Evolutionary conservation across 2,888 invertebrate genomes (phyloP).

Genomic region (Stenolophus ochropezus): DNA sequence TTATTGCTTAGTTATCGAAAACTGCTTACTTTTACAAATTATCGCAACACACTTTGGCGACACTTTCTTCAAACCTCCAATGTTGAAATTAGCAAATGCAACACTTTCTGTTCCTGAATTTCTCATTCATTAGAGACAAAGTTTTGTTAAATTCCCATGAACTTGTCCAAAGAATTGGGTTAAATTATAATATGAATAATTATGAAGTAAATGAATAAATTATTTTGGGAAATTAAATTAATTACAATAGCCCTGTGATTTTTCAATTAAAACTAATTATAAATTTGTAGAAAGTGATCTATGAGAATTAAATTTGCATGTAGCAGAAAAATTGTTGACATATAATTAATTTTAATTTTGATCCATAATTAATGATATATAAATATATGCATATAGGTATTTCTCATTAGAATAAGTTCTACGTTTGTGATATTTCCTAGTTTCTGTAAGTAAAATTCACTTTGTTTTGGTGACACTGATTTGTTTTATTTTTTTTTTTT

Average conservation of each 20-base stretch:
- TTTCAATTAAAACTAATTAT: not conserved
- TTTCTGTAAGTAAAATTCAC: too few species aligned
- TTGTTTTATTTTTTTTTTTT: too few species aligned
- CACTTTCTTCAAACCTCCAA: constrained; percentile 17
- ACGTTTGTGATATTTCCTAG: too few species aligned
- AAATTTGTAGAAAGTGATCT: not conserved
- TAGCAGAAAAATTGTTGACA: too few species aligned
- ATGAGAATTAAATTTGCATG: too few species aligned
- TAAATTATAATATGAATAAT: not conserved
- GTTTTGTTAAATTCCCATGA: not conserved
- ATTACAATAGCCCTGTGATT: not conserved
- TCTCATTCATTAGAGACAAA: not conserved
- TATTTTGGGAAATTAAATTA: not conserved
- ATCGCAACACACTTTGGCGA: constrained; percentile 27
- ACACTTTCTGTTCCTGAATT: constrained; percentile 12
- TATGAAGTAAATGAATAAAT: not conserved
- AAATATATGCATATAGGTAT: too few species aligned
- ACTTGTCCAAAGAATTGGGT: not conserved
- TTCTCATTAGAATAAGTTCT: too few species aligned
- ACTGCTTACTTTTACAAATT: constrained; percentile 44
- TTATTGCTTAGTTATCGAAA: constrained; percentile 1
- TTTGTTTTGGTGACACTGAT: too few species aligned
- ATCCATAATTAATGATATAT: too few species aligned
- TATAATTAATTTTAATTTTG: too few species aligned
- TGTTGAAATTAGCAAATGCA: not conserved